These are phyloP conservation scores for Brachionichthys hirsutus DNA, from an alignment of 2,113 vertebrate genomes.

Conservation along the genomic window DNA sequence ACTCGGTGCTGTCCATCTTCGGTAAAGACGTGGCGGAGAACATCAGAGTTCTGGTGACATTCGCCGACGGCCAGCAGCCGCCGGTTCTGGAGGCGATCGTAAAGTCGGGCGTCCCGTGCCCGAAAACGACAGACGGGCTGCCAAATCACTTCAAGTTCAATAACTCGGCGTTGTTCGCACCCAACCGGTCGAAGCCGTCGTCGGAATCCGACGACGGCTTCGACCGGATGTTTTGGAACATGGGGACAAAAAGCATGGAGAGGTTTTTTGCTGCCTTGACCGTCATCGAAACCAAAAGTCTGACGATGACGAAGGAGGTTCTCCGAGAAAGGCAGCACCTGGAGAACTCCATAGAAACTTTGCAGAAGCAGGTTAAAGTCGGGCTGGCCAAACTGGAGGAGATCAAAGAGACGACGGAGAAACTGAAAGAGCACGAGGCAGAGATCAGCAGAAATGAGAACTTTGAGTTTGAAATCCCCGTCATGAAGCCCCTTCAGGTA, in stretches of 20 bases:
- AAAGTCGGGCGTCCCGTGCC: conserved; percentile 39
- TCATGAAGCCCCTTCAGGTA: rapidly evolving
- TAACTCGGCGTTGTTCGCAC: conserved; percentile 54
- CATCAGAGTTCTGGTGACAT: conserved; percentile 62
- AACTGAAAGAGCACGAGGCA: conserved; percentile 16
- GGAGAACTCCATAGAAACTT: conserved; percentile 25
- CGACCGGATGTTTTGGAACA: conserved; percentile 50
- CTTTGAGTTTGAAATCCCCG: conserved; percentile 40
- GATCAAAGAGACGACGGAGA: conserved; percentile 17
- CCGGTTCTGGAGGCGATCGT: conserved; percentile 53
- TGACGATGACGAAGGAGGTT: conserved; percentile 23
- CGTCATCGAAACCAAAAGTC: conserved; percentile 10
- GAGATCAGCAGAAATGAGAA: conserved; percentile 32
- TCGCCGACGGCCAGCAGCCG: conserved; percentile 47
- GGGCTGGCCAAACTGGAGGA: conserved; percentile 36
- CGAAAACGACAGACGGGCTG: conserved; percentile 9
- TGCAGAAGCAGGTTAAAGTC: conserved; percentile 14
- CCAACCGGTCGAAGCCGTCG: conserved; percentile 22
- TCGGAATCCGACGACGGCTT: conserved; percentile 3
- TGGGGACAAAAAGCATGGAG: conserved; percentile 37
- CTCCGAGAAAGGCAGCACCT: conserved; percentile 45
- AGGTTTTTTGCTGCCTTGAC: conserved; percentile 35
- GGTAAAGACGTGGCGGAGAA: conserved; percentile 64
- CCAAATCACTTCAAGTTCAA: conserved; percentile 67
- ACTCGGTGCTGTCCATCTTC: conserved; percentile 60